Conservation (phyloP, 2,797 vertebrate species). For the Rachycentron canadum region DNA sequence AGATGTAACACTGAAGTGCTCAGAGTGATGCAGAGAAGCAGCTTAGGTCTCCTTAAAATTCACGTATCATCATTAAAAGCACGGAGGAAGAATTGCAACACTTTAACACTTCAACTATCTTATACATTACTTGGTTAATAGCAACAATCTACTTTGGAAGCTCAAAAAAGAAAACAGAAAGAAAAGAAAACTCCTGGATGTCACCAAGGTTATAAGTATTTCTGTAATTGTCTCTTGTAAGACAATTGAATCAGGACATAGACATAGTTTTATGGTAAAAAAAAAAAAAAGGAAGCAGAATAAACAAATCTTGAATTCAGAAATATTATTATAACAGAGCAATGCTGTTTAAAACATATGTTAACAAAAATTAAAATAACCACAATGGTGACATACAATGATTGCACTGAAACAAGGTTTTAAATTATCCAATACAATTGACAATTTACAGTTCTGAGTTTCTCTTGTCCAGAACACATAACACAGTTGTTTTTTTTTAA, state of each 20-base stretch:
- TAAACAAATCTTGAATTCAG: background rate
- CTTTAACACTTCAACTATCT: conserved; percentile 3
- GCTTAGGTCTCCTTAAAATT: conserved; percentile 6
- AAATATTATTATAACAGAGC: background rate
- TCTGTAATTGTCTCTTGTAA: background rate
- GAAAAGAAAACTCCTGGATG: background rate
- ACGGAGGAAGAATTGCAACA: conserved; percentile 3
- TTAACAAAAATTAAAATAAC: conserved; percentile 30
- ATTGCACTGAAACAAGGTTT: conserved; percentile 9
- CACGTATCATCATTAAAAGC: conserved; percentile 21
- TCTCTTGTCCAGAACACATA: conserved; percentile 33
- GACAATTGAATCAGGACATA: too few species aligned
- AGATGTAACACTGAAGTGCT: conserved; percentile 27
- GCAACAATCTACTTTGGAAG: background rate
- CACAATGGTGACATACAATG: background rate
- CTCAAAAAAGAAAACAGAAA: conserved; percentile 3
- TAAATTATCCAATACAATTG: background rate
- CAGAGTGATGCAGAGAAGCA: conserved; percentile 13
- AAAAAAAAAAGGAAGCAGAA: background rate
- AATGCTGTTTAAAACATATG: background rate
- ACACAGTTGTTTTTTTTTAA: conserved; percentile 5
- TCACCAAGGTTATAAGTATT: background rate
- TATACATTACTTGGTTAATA: conserved; percentile 6
- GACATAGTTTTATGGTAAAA: too few species aligned
- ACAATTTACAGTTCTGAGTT: background rate